Evolutionary conservation across 2,888 invertebrate species (phyloP), one percentile per base, ranked within the genome.

Genomic region (Creontiades dilutus): DNA sequence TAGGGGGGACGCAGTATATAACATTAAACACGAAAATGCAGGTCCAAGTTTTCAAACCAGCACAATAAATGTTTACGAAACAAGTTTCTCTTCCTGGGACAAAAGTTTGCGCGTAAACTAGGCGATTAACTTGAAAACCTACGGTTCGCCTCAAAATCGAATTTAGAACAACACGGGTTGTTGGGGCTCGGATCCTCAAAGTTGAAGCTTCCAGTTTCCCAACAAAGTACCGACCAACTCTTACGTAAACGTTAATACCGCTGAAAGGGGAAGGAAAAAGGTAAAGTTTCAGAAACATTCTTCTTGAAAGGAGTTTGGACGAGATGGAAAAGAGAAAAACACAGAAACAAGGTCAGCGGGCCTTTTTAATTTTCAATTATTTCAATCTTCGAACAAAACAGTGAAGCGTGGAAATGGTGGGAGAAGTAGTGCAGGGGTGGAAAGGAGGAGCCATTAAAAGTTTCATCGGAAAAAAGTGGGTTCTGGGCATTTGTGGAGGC

Each of bases 301-400:
- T 57, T 52, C 52, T 52, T 52, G 52, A 16, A 16, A 52, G 52
- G 11, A 52, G 52, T 52, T 52, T 16, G 19, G 55, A 55, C 14
- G n/a, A 55, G 13, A 0, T 14, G 57, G 19, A 37, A 37, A n/a
- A n/a, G n/a, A n/a, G 37, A 37, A 37, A 37, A 37, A 37, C n/a
- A 37, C 37, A 37, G 37, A 37, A 37, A 37, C 7, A 57, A 52
- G 57, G 57, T 57, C 57, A n/a, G 37, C 7, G 57, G n/a, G 16
- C 57, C 57, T 57, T 57, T 57, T 57, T 57, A 57, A 57, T 57
- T 57, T 57, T 57, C 57, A 57, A 57, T 57, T 57, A 57, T 57
- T 57, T 57, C 57, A 57, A 16, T 57, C 57, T 57, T 57, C 57
- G 57, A 57, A n/a, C 57, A 57, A 57, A 57, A 57, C 57, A 57